These are phyloP conservation scores for Nibea coibor DNA, from an alignment of 2,113 vertebrate genomes.

Conservation along the genomic window DNA sequence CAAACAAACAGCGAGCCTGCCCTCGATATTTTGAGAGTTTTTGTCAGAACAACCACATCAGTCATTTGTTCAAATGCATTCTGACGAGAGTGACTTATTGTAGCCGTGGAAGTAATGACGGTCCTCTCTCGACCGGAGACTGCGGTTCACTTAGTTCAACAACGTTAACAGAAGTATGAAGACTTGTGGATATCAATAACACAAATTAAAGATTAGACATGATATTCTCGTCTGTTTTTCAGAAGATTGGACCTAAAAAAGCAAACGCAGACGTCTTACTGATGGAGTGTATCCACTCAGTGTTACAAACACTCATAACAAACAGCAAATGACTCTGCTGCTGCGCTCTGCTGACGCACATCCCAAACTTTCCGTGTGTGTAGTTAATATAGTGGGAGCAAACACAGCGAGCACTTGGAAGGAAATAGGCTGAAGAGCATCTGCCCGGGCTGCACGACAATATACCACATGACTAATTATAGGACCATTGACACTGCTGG, in stretches of 20 bases:
- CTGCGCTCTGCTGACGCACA: conserved; percentile 36
- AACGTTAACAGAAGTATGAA: no score
- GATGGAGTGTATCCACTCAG: conserved; percentile 47
- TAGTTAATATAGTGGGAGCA: conserved; percentile 38
- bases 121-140: no score
- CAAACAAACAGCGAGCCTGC: no score
- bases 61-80: no score
- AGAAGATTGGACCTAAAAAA: neutral
- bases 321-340: conserved; percentile 45
- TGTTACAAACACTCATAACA: conserved; percentile 51
- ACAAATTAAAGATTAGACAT: no score
- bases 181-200: neutral
- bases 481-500: conserved; percentile 41
- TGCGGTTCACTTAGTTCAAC: no score
- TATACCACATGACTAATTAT: conserved; percentile 61
- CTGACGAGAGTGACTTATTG: no score
- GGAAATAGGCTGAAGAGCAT: conserved; percentile 61
- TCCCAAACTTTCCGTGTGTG: conserved; percentile 35
- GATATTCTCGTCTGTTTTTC: no score
- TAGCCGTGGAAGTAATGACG: no score
- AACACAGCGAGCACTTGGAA: conserved; percentile 39
- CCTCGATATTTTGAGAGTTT: no score
- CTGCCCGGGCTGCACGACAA: conserved; percentile 57
- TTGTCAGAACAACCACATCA: no score
- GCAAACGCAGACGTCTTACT: neutral